Conservation (phyloP, 2,888 invertebrate genomes). For the Lapara coniferarum region DNA sequence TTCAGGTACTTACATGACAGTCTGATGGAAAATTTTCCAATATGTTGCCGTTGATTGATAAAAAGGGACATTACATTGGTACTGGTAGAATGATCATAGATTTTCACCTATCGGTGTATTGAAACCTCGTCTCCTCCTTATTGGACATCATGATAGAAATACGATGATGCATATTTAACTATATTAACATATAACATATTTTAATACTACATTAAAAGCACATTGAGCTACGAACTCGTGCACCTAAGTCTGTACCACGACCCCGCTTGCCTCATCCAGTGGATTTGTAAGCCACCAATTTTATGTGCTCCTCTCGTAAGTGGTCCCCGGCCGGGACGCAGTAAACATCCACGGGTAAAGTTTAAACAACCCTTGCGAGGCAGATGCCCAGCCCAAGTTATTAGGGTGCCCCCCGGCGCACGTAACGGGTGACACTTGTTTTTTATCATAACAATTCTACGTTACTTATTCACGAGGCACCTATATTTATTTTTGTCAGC, state of each 20-base stretch:
- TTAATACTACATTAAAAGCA: too few relatives aligned
- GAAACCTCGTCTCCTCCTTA: too few relatives aligned
- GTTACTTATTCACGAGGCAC: slow-evolving; percentile 29
- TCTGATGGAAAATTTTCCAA: too few relatives aligned
- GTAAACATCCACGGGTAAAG: slow-evolving; percentile 72
- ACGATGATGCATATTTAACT: too few relatives aligned
- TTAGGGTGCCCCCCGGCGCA: slow-evolving; percentile 63
- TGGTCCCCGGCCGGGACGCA: slow-evolving; percentile 58
- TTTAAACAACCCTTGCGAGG: slow-evolving; percentile 70
- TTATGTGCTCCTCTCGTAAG: slow-evolving; percentile 65
- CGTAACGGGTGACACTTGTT: slow-evolving; percentile 55
- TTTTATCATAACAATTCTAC: slow-evolving; percentile 51
- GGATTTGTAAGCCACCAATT: slow-evolving; percentile 48
- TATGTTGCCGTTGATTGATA: too few relatives aligned
- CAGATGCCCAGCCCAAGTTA: slow-evolving; percentile 62
- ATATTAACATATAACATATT: too few relatives aligned
- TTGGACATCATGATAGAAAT: too few relatives aligned
- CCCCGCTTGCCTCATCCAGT: slow-evolving; percentile 50
- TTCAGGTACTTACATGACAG: too few relatives aligned
- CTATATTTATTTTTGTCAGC: slow-evolving; percentile 22
- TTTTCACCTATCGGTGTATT: too few relatives aligned
- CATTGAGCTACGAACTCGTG: not conserved
- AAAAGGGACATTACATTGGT: too few relatives aligned
- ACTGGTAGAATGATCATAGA: too few relatives aligned
- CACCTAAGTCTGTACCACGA: not conserved